phyloP scores from a whole-genome alignment of 2,888 invertebrate species.

The Sericinus montela region DNA sequence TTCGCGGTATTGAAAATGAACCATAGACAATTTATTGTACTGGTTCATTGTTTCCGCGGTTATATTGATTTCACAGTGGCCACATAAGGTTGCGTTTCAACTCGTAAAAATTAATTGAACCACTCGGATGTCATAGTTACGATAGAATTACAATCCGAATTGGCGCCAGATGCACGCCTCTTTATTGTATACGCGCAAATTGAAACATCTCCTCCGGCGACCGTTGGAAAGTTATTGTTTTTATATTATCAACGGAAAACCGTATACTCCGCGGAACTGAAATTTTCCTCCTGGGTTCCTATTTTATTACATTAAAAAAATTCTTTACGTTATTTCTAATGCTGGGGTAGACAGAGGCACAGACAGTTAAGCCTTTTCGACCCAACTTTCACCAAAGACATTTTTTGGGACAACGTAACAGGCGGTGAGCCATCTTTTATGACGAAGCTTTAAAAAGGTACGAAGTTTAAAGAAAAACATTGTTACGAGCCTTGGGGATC shows the following conservation, averaged over 20 bases:
- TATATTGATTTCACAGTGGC: slow-evolving; percentile 15
- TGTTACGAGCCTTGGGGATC: too few species aligned
- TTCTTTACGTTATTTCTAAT: too few species aligned
- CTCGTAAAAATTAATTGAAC: slow-evolving; percentile 66
- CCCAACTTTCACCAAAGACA: too few species aligned
- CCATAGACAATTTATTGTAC: slow-evolving; percentile 8
- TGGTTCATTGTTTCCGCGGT: slow-evolving; percentile 9
- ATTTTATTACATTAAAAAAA: too few species aligned
- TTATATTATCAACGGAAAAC: slow-evolving; percentile 51
- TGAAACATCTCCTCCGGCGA: slow-evolving; percentile 57
- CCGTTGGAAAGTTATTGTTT: slow-evolving; percentile 62
- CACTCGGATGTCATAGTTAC: slow-evolving; percentile 55
- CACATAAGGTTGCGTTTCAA: slow-evolving; percentile 24
- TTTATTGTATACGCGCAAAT: slow-evolving; percentile 68
- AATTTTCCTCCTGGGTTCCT: too few species aligned
- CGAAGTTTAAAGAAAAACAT: too few species aligned
- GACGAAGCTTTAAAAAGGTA: too few species aligned
- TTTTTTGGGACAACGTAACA: too few species aligned
- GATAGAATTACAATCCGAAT: slow-evolving; percentile 67
- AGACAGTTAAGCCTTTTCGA: too few species aligned
- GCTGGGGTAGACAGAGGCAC: too few species aligned
- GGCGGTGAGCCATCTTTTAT: too few species aligned
- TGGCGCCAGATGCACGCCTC: slow-evolving; percentile 65
- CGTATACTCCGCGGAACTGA: slow-evolving; percentile 6
- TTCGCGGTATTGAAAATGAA: slow-evolving; percentile 13